Evolutionary conservation across 2,797 vertebrate species (phyloP), one percentile per base, ranked within the genome.

Genomic region (Phrynocephalus guinanensis): DNA sequence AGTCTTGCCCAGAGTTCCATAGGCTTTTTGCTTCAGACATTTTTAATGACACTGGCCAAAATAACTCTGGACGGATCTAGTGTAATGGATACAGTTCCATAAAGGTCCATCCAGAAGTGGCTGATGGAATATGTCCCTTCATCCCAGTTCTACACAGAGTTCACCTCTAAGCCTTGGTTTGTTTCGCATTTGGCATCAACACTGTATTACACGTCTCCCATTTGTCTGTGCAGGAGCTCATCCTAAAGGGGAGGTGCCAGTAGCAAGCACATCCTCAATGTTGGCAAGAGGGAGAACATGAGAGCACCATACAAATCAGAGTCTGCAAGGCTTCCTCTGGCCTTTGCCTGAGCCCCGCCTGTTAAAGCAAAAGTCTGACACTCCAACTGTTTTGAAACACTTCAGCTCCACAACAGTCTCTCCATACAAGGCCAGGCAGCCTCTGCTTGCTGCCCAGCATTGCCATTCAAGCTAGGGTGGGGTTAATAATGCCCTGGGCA

Each of bases 401-500:
- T 22, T 85, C 2, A 3, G 2, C 28, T 48, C 38, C 38, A 67
- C 73, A 85, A 5, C n/a, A 73, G 26, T 11, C 66, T 33, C 18
- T 79, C n/a, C 66, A 30, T 24, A 26, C 5, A 26, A 50, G 16
- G 66, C 9, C 70, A 56, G 9, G 20, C 6, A 26, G 28, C 63
- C 48, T 3, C 9, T 44, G 20, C 38, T 18, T 22, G 44, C 73
- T 16, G 20, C 13, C 83, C 56, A 38, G 18, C 56, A 26, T 76
- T 24, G 44, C 44, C n/a, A 66, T 56, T 10, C 38, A 85, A 81
- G 48, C 24, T 76, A 2, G 28, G 48, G 70, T 30, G 75, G 72
- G 11, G 87, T 85, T 88, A 88, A 85, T 8, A 52, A 18, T 44
- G 30, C 60, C 72, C 63, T 81, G 87, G 60, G 83, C 44, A 79